Conservation (phyloP, 2,888 invertebrate genomes). For the Amiota communis region DNA sequence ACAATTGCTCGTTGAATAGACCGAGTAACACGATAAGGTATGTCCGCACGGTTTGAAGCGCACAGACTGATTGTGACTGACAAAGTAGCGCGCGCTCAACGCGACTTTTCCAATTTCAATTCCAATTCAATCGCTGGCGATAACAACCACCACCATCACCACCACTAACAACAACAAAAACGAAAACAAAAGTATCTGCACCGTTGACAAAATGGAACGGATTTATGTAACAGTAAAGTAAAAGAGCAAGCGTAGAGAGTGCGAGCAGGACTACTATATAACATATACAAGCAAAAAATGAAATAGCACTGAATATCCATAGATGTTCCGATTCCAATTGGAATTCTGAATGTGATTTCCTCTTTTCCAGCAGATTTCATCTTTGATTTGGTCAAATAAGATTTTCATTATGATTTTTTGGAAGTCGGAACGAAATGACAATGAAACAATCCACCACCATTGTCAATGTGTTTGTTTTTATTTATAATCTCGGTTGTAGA, state of each 20-base stretch:
- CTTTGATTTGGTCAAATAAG: neutral
- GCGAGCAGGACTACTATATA: constrained; percentile 5
- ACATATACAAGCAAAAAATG: neutral
- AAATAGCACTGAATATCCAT: neutral
- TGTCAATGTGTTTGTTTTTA: constrained; percentile 32
- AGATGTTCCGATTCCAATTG: neutral
- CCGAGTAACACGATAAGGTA: constrained; percentile 40
- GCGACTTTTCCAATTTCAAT: constrained; percentile 31
- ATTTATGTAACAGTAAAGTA: neutral
- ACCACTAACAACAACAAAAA: constrained; percentile 3
- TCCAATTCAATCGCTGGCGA: constrained; percentile 58
- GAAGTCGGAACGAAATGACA: constrained; percentile 17
- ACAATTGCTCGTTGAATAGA: neutral
- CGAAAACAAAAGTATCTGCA: neutral
- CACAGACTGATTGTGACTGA: constrained; percentile 52
- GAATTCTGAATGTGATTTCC: neutral
- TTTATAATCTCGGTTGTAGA: neutral
- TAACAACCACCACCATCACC: constrained; percentile 30
- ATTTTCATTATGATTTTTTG: constrained; percentile 9
- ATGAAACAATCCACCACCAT: constrained; percentile 55
- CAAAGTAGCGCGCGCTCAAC: constrained; percentile 36
- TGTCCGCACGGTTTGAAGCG: constrained; percentile 50
- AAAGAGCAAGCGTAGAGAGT: neutral
- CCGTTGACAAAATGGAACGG: neutral
- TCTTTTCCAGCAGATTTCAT: constrained; percentile 9